phyloP scores from a whole-genome alignment of 2,113 vertebrate genomes.

The Lamprologus ornatipinnis region DNA sequence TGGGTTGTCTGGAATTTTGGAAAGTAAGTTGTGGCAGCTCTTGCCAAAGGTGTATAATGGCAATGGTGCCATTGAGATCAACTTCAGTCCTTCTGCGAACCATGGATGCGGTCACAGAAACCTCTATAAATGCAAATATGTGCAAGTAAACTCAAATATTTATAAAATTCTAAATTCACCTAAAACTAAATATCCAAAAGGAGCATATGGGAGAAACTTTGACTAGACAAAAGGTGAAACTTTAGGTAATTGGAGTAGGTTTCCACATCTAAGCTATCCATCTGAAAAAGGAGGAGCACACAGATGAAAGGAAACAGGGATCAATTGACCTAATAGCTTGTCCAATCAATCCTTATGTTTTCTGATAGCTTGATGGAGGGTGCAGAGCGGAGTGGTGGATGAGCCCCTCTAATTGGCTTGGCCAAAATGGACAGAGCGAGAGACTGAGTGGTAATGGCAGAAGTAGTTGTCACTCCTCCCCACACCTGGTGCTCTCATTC shows the following conservation, averaged over 20 bases:
- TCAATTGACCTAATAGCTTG: slow-evolving; percentile 63
- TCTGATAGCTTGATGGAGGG: slow-evolving; percentile 35
- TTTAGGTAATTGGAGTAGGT: slow-evolving; percentile 34
- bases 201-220: background rate
- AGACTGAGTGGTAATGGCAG: slow-evolving; percentile 38
- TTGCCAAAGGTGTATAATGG: slow-evolving; percentile 7
- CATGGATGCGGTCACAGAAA: background rate
- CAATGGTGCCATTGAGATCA: background rate
- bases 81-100: background rate
- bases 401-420: slow-evolving; percentile 51
- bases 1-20: slow-evolving; percentile 17
- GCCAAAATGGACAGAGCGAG: background rate
- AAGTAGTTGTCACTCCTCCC: slow-evolving; percentile 14
- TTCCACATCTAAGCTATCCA: slow-evolving; percentile 28
- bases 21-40: slow-evolving; percentile 16
- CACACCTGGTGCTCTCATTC: slow-evolving; percentile 28
- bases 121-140: background rate
- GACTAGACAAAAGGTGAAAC: background rate
- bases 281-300: slow-evolving; percentile 31
- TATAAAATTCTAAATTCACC: background rate
- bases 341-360: slow-evolving; percentile 59
- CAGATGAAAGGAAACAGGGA: slow-evolving; percentile 53
- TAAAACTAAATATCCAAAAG: background rate
- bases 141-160: background rate
- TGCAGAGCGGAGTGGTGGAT: background rate